Conservation (phyloP, 2,888 invertebrate species). For the Cephus pygmeus region DNA sequence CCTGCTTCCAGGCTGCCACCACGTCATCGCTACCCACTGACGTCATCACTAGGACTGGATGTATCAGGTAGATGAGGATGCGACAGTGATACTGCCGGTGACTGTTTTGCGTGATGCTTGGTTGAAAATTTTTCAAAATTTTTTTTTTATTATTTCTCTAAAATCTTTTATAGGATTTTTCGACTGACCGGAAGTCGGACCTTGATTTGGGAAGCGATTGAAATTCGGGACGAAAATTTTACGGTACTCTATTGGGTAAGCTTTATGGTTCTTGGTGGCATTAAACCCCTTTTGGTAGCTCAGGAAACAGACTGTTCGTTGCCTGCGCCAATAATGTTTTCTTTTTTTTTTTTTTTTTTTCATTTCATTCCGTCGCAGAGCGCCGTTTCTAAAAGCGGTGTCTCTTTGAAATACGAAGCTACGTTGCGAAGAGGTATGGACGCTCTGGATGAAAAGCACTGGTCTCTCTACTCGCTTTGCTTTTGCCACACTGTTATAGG, state of each 20-base stretch:
- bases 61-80: not conserved
- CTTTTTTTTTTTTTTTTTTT: not conserved
- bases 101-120: not conserved
- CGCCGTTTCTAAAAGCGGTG: not conserved
- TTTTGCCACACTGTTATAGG: not conserved
- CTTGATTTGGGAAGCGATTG: not conserved
- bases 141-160: too few relatives aligned
- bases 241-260: not conserved
- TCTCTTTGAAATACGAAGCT: slow-evolving; percentile 7
- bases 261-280: not conserved
- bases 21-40: not conserved
- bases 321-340: not conserved
- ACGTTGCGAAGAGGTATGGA: not conserved
- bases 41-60: not conserved
- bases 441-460: not conserved
- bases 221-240: not conserved
- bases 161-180: not conserved
- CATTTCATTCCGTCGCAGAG: not conserved
- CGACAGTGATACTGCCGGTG: not conserved
- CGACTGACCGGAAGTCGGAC: not conserved
- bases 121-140: too few relatives aligned
- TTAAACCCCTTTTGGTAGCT: not conserved
- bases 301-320: not conserved
- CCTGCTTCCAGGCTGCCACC: not conserved
- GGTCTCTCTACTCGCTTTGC: not conserved